Percentiles rank a stretch among this genome's conserved stretches.
Conservation (phyloP, 2,113 vertebrate species). For the Stictonetta naevosa region DNA sequence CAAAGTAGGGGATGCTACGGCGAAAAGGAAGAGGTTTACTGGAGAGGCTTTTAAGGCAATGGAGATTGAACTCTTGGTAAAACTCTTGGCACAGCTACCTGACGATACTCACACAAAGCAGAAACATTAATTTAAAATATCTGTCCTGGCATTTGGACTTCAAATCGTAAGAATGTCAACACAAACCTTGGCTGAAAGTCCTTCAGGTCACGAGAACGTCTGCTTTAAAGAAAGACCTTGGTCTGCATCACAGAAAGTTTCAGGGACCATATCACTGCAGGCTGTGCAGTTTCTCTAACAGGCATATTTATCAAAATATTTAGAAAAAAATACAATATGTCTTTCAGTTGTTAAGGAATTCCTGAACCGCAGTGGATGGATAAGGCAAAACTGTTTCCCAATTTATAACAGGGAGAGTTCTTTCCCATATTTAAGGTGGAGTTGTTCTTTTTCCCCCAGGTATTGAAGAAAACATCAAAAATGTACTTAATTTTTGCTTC, state of each 20-base stretch:
- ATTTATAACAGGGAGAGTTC: not conserved
- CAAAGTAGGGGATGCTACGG: slow-evolving; percentile 90
- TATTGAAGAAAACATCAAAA: too few relatives aligned
- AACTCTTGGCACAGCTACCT: accelerated
- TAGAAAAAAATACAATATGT: not conserved
- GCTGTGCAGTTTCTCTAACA: too few relatives aligned
- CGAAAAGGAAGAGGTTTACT: not conserved
- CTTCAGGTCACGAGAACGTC: not conserved
- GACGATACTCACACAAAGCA: too few relatives aligned
- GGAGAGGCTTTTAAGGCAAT: not conserved
- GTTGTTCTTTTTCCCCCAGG: too few relatives aligned
- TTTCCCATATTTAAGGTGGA: too few relatives aligned
- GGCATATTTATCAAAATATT: not conserved
- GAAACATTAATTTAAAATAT: too few relatives aligned
- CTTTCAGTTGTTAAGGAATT: not conserved
- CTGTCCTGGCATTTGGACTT: not conserved
- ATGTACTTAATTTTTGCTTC: too few relatives aligned
- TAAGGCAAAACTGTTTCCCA: not conserved
- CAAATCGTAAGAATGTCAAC: not conserved
- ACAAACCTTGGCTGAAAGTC: not conserved
- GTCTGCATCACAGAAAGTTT: not conserved
- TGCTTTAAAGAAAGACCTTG: not conserved
- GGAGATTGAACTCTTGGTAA: not conserved
- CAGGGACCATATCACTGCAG: not conserved
- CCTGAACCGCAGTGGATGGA: not conserved